phyloP scores from a whole-genome alignment of 2,113 vertebrate genomes.

The Catharus minimus region DNA sequence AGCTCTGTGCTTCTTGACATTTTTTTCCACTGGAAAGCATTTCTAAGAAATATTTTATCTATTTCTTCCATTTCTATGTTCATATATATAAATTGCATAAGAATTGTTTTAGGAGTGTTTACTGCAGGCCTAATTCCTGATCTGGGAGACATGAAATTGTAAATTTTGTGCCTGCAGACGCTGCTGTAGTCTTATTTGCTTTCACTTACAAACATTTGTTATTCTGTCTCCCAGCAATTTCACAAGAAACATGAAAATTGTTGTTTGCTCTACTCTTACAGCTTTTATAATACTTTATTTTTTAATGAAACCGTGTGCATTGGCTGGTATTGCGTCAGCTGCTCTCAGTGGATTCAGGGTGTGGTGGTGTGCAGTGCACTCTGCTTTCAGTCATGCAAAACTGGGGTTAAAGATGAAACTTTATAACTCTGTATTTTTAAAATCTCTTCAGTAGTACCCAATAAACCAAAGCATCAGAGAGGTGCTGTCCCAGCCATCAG shows the following conservation, averaged over 20 bases:
- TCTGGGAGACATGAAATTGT: neutral
- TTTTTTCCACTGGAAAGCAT: neutral
- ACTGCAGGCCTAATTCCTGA: neutral
- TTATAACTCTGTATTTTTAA: neutral
- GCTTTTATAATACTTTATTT: neutral
- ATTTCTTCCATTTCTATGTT: neutral
- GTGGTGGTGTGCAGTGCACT: neutral
- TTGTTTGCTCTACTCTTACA: neutral
- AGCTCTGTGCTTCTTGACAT: neutral
- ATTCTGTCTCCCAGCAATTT: neutral
- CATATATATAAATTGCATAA: neutral
- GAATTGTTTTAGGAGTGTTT: neutral
- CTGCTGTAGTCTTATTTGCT: neutral
- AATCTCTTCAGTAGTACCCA: neutral
- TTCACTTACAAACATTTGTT: neutral
- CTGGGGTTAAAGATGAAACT: neutral
- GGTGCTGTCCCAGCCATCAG: neutral
- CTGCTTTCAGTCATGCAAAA: neutral
- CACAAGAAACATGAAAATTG: neutral
- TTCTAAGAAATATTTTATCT: neutral
- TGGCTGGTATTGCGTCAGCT: neutral
- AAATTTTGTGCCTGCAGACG: neutral
- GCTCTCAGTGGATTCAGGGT: neutral
- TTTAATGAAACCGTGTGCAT: neutral
- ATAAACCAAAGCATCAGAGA: neutral